Conservation (phyloP, 2,797 vertebrate genomes). For the Xiphophorus birchmanni region DNA sequence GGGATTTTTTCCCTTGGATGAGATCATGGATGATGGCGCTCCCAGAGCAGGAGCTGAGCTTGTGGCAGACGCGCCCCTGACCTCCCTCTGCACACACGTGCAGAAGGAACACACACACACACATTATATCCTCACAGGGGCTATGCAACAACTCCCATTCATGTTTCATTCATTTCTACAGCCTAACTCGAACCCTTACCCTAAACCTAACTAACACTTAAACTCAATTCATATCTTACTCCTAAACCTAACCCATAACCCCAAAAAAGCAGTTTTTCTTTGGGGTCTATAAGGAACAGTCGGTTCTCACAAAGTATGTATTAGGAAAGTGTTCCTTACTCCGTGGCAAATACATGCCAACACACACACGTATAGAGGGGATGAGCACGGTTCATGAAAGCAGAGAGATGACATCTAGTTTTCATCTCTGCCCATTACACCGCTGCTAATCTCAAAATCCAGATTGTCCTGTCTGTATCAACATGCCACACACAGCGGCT, state of each 20-base stretch:
- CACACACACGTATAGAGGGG: constrained; percentile 18
- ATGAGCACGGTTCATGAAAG: constrained; percentile 45
- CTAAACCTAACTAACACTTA: too few relatives aligned
- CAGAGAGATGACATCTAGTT: constrained; percentile 65
- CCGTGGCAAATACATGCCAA: constrained; percentile 25
- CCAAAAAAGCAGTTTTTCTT: too few relatives aligned
- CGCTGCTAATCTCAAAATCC: constrained; percentile 60
- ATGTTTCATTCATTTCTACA: too few relatives aligned
- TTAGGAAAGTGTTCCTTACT: too few relatives aligned
- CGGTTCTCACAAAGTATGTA: too few relatives aligned
- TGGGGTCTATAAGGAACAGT: too few relatives aligned
- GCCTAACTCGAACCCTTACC: too few relatives aligned
- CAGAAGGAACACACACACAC: not conserved
- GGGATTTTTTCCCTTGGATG: constrained; percentile 76
- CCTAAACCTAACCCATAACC: too few relatives aligned
- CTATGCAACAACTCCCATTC: too few relatives aligned
- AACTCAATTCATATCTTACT: too few relatives aligned
- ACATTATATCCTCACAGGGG: not conserved
- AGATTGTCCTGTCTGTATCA: constrained; percentile 58
- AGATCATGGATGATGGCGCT: constrained; percentile 77
- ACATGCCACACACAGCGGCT: constrained; percentile 44
- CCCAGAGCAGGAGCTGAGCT: constrained; percentile 64
- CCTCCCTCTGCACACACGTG: constrained; percentile 57
- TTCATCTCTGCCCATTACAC: constrained; percentile 66
- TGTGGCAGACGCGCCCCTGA: constrained; percentile 74